A percentile compares a stretch with the other conserved stretches of the same genome.
These are phyloP conservation scores for Phyllopteryx taeniolatus DNA, from an alignment of 2,113 vertebrate species.

Conservation along the genomic window DNA sequence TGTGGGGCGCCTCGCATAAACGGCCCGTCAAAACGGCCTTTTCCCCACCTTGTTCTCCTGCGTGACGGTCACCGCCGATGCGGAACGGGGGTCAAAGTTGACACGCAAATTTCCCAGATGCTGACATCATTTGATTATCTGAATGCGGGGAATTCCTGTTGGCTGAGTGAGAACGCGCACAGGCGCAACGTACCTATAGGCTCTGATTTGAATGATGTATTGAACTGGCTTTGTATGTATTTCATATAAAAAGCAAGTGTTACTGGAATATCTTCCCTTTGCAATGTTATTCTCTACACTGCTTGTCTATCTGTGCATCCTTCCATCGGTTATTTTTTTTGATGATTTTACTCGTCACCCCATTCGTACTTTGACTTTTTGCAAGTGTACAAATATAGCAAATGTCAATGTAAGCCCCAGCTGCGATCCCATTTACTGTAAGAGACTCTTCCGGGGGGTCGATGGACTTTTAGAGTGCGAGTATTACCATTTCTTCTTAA, in stretches of 20 bases:
- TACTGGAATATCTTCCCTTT: too few relatives aligned
- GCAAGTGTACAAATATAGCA: slow-evolving; percentile 26
- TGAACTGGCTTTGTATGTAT: too few relatives aligned
- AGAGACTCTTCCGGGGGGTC: slow-evolving; percentile 20
- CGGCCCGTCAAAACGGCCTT: neutral
- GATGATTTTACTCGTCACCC: neutral
- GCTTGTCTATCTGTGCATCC: neutral
- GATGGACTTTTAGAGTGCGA: neutral
- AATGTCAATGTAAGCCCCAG: slow-evolving; percentile 29
- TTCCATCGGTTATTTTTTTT: neutral
- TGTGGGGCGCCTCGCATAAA: neutral
- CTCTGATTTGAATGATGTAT: too few relatives aligned
- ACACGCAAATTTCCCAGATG: neutral
- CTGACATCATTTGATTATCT: neutral
- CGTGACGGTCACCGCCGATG: neutral
- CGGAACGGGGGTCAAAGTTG: neutral
- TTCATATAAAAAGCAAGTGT: too few relatives aligned
- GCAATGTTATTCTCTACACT: too few relatives aligned
- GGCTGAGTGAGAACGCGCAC: too few relatives aligned
- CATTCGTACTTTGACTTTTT: neutral
- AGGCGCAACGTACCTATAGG: too few relatives aligned
- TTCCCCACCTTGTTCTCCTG: neutral
- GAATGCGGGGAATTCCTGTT: neutral
- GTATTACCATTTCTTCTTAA: slow-evolving; percentile 42
- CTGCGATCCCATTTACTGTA: slow-evolving; percentile 38